phyloP scores from a whole-genome alignment of 2,888 invertebrate genomes.

The Agrochola lota region DNA sequence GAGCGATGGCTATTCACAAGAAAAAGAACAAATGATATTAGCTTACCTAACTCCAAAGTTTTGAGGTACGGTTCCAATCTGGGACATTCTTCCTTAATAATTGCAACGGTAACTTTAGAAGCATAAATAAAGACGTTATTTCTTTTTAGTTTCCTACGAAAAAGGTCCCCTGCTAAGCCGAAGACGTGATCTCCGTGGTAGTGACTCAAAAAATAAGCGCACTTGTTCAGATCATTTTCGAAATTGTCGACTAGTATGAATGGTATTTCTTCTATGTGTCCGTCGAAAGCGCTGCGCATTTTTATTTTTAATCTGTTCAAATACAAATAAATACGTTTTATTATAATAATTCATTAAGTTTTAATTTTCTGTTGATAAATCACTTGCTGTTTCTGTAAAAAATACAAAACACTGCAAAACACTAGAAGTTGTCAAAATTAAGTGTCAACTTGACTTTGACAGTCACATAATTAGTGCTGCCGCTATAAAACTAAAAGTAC shows the following conservation, averaged over 20 bases:
- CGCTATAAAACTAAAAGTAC: background rate
- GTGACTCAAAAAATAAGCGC: constrained; percentile 92
- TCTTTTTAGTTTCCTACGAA: constrained; percentile 62
- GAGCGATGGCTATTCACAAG: background rate
- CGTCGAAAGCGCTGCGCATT: constrained; percentile 87
- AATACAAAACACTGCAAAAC: too few relatives aligned
- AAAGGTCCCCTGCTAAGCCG: constrained; percentile 80
- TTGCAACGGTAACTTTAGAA: constrained; percentile 60
- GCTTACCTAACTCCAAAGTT: constrained; percentile 55
- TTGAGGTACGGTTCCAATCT: constrained; percentile 39
- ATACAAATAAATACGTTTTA: background rate
- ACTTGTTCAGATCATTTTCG: constrained; percentile 79
- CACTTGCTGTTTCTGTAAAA: background rate
- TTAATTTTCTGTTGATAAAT: background rate
- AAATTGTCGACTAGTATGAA: constrained; percentile 92
- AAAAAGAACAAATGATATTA: background rate
- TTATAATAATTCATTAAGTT: background rate
- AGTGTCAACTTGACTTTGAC: constrained; percentile 14
- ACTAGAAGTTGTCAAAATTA: background rate
- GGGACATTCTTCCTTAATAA: constrained; percentile 44
- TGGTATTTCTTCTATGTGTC: constrained; percentile 91
- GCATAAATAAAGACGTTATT: constrained; percentile 68
- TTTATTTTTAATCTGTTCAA: background rate
- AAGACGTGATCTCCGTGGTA: constrained; percentile 92
- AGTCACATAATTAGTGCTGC: background rate